phyloP scores from a whole-genome alignment of 1,140 invertebrate genomes.

The Trachymyrmex cornetzi region DNA sequence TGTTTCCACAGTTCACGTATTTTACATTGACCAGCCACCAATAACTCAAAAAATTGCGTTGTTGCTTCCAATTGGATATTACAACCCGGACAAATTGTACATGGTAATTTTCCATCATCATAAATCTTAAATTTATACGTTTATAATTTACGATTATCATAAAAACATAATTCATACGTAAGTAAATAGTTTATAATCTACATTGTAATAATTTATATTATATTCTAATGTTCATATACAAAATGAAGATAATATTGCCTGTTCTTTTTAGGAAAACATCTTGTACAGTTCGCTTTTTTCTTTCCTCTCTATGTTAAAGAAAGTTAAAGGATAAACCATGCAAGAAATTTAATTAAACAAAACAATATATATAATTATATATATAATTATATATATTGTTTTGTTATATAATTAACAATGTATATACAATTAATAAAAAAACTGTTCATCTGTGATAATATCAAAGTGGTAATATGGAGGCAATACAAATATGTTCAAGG shows the following conservation, averaged over 20 bases:
- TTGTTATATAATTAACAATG: too few relatives aligned
- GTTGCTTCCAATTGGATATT: conserved; percentile 91
- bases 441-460: neutral
- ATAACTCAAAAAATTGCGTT: conserved; percentile 90
- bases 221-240: conserved; percentile 4
- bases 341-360: too few relatives aligned
- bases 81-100: conserved; percentile 91
- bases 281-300: too few relatives aligned
- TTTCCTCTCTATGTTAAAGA: too few relatives aligned
- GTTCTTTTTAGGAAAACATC: too few relatives aligned
- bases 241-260: conserved; percentile 9
- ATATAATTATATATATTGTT: too few relatives aligned
- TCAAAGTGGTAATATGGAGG: neutral
- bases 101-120: conserved; percentile 90
- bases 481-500: neutral
- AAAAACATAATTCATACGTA: too few relatives aligned
- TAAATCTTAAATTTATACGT: conserved; percentile 86
- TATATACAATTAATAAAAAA: neutral
- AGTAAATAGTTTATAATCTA: too few relatives aligned
- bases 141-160: neutral
- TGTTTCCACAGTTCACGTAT: conserved; percentile 87
- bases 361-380: too few relatives aligned
- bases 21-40: conserved; percentile 90
- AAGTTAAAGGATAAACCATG: too few relatives aligned
- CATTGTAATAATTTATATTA: too few relatives aligned